These are phyloP conservation scores for Sylvilagus bachmani DNA, from an alignment of 2,113 vertebrate species.

Conservation along the genomic window DNA sequence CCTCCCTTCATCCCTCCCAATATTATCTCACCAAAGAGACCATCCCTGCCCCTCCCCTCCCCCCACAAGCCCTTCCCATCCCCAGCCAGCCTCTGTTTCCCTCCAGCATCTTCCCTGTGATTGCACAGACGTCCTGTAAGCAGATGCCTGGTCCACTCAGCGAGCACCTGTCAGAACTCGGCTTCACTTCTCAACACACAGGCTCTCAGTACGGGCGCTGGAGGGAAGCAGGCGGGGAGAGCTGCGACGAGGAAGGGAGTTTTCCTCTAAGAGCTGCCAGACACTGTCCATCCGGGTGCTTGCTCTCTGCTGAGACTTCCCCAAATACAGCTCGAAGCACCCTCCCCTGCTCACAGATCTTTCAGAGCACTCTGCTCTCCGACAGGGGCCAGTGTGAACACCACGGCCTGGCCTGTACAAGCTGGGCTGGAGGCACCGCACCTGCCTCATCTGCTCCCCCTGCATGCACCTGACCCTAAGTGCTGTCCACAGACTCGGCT, in stretches of 20 bases:
- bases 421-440: neutral
- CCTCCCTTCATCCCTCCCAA: neutral
- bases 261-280: neutral
- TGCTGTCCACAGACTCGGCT: too few relatives aligned
- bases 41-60: neutral
- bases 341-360: neutral
- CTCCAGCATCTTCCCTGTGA: neutral
- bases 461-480: neutral
- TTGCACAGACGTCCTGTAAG: too few relatives aligned
- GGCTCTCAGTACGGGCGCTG: neutral
- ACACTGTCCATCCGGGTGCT: neutral
- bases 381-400: neutral
- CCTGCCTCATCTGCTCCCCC: neutral
- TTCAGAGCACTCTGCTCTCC: neutral
- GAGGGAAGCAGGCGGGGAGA: too few relatives aligned
- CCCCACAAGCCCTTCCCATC: neutral
- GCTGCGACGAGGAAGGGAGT: neutral
- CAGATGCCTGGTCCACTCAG: neutral
- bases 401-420: neutral
- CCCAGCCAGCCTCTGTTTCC: neutral
- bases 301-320: neutral
- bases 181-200: neutral
- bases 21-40: neutral
- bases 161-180: neutral
- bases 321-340: neutral